Percentiles rank a stretch among this genome's conserved stretches.
phyloP scores from a whole-genome alignment of 2,888 invertebrate species.

The Orchesellides sinensis region DNA sequence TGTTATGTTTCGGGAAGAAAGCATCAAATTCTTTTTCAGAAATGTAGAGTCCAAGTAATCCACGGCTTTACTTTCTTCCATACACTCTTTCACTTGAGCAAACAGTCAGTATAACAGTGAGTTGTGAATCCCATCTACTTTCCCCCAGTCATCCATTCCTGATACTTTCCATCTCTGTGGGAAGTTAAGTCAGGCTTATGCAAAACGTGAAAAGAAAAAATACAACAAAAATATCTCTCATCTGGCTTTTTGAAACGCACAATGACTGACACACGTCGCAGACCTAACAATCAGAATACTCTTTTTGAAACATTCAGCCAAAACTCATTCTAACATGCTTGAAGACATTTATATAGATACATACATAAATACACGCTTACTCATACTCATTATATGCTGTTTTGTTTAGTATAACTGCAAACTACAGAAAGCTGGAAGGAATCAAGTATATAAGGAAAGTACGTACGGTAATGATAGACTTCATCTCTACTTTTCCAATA shows the following conservation, averaged over 20 bases:
- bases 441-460: neutral
- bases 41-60: conserved; percentile 35
- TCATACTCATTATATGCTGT: no score
- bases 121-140: conserved; percentile 26
- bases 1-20: conserved; percentile 8
- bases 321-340: no score
- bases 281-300: no score
- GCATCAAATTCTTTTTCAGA: neutral
- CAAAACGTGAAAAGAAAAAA: conserved; percentile 48
- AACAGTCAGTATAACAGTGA: neutral
- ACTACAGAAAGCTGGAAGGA: neutral
- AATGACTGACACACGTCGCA: no score
- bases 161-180: conserved; percentile 39
- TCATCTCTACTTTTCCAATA: conserved; percentile 74
- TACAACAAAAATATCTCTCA: neutral
- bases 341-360: no score
- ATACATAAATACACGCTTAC: no score
- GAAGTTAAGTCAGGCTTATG: conserved; percentile 57
- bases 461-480: conserved; percentile 72
- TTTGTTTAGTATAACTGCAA: no score
- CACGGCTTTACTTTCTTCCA: conserved; percentile 32
- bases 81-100: neutral
- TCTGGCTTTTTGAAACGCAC: neutral
- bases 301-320: no score
- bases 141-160: conserved; percentile 1